phyloP scores from a whole-genome alignment of 35 echinoderm and acorn worm species.

The Chiridota heheva region DNA sequence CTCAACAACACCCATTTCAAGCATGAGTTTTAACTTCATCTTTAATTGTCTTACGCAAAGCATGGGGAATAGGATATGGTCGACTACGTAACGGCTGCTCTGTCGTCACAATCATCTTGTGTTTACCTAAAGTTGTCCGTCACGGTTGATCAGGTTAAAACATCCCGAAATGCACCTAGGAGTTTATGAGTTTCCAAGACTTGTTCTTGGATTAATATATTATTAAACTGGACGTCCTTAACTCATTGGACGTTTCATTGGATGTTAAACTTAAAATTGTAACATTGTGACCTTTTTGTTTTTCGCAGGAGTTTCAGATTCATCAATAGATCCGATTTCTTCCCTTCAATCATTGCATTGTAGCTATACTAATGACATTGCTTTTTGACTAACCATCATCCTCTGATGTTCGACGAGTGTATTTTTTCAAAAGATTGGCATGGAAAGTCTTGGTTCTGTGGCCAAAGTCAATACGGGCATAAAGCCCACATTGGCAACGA shows the following conservation, averaged over 20 bases:
- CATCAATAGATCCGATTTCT: not conserved
- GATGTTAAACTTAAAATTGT: not conserved
- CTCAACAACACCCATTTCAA: conserved; percentile 58
- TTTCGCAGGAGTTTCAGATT: not conserved
- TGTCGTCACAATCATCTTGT: conserved; percentile 25
- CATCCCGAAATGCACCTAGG: not conserved
- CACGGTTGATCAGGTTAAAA: conserved; percentile 55
- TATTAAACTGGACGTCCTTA: conserved; percentile 2
- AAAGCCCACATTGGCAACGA: too few relatives aligned
- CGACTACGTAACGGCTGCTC: conserved; percentile 18
- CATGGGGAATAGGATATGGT: conserved; percentile 55
- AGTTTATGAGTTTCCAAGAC: conserved; percentile 3
- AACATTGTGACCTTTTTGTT: not conserved
- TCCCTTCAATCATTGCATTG: not conserved
- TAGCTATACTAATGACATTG: not conserved
- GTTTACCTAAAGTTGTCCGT: conserved; percentile 32
- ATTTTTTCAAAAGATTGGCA: conserved; percentile 32
- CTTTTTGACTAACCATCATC: not conserved
- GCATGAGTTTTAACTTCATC: conserved; percentile 50
- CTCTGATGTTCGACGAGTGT: not conserved
- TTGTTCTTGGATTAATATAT: conserved; percentile 5
- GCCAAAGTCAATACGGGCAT: not conserved
- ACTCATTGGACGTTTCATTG: conserved; percentile 14
- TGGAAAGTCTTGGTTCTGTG: conserved; percentile 14
- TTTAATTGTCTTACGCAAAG: conserved; percentile 37